Evolutionary conservation across 2,888 invertebrate genomes (phyloP), one percentile per base, ranked within the genome.

Genomic region (Pelosia muscerda): DNA sequence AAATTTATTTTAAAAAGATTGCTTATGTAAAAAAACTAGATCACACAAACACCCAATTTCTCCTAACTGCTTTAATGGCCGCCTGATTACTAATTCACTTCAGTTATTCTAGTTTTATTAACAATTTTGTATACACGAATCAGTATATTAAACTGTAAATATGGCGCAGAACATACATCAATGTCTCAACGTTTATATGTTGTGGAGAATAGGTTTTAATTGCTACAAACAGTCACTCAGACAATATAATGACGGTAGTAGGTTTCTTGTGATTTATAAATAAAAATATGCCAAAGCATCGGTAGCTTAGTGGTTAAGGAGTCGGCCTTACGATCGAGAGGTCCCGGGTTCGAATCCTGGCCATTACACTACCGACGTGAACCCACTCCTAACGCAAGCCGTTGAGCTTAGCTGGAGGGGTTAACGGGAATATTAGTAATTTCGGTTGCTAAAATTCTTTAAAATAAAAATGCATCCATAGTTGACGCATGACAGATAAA

Each of bases 151-250:
- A 55, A 66, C 61, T 53, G 53, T 84, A 84, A 85, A 86, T 81
- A 79, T 72, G 64, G 65, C 55, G 65, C 31, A 62, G 77, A 70
- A 78, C 79, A 77, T 84, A 77, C 84, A 86, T 89, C 88, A 90
- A 88, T 81, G 90, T 90, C 88, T 70, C 72, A 73, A 77, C 85
- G 89, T 90, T 90, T 91, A 89, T 83, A 85, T 73, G 74, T 81
- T 81, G 89, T 87, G 77, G 84, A 71, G 81, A 85, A 86, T 86
- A 5, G 86, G 88, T 85, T 88, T 91, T 91, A 90, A 90, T 90
- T 88, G 87, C 87, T 77, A 77, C 82, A 81, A 82, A 78, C 81
- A 79, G 81, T 84, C 86, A 82, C 79, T 82, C 84, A 72, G 72
- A 72, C 65, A 69, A 79, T 76, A 83, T 81, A 76, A 74, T 66